A percentile compares a stretch with the other conserved stretches of the same genome.
phyloP scores from a whole-genome alignment of 2,113 vertebrate genomes.

The Hippocampus zosterae region DNA sequence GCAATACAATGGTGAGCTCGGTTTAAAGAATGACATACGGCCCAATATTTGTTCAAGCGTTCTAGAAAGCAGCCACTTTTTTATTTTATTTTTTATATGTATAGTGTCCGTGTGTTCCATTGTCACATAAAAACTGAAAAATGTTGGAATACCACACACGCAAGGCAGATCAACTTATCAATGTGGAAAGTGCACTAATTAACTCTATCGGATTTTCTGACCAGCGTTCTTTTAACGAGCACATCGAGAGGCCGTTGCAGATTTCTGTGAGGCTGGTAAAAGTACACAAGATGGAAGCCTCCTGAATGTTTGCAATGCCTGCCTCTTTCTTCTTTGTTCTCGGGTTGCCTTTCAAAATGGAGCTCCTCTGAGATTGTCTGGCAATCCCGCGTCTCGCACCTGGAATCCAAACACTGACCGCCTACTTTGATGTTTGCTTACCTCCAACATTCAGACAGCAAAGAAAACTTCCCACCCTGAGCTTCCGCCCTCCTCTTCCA shows the following conservation, averaged over 20 bases:
- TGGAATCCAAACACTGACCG: slow-evolving; percentile 31
- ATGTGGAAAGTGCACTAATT: neutral
- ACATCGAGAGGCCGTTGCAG: neutral
- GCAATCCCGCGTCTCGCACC: slow-evolving; percentile 8
- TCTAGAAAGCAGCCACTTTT: neutral
- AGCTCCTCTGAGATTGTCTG: slow-evolving; percentile 4
- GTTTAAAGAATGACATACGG: slow-evolving; percentile 13
- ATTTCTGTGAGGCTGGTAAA: neutral
- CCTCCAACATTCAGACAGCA: slow-evolving; percentile 25
- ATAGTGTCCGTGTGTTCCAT: neutral
- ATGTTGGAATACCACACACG: neutral
- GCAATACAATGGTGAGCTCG: slow-evolving; percentile 1
- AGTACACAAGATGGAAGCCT: neutral
- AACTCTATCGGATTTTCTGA: neutral
- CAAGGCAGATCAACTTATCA: neutral
- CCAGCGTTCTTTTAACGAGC: neutral
- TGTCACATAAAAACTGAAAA: neutral
- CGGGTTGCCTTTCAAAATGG: slow-evolving; percentile 1
- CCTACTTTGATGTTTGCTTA: slow-evolving; percentile 38
- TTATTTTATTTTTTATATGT: no score
- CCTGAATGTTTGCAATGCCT: slow-evolving; percentile 2
- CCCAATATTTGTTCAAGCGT: neutral
- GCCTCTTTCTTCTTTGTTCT: slow-evolving; percentile 3
- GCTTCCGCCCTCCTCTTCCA: slow-evolving; percentile 8
- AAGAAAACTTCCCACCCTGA: slow-evolving; percentile 14